These are phyloP conservation scores for Patella pellucida DNA, from an alignment of 2,888 invertebrate species.

Conservation along the genomic window DNA sequence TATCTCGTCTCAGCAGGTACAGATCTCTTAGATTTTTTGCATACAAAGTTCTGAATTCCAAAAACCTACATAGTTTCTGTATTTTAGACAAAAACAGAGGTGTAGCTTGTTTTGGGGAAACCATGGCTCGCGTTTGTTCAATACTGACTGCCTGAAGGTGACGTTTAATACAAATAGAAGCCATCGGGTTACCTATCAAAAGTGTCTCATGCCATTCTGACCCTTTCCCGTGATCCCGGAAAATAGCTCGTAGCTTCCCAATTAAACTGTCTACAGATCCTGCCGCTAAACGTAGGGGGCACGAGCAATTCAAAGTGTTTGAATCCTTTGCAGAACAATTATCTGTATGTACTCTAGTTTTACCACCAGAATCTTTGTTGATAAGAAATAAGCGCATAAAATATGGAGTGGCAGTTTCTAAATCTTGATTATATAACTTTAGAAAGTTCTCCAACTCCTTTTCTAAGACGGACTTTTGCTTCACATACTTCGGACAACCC, in stretches of 20 bases:
- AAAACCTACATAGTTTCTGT: neutral
- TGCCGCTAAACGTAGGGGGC: neutral
- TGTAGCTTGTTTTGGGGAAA: neutral
- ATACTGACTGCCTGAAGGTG: neutral
- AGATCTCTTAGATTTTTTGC: neutral
- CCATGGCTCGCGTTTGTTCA: neutral
- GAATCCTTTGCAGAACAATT: neutral
- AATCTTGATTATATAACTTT: neutral
- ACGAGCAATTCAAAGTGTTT: neutral
- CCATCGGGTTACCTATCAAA: neutral
- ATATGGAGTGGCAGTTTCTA: neutral
- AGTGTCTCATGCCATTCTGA: neutral
- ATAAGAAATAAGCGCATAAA: neutral
- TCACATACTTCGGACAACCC: neutral
- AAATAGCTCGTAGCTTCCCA: neutral
- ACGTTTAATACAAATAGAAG: neutral
- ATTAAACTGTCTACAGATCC: neutral
- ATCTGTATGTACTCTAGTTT: neutral
- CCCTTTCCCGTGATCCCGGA: neutral
- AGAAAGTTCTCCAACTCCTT: neutral
- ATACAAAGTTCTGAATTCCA: neutral
- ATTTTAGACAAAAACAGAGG: neutral
- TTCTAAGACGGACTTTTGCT: neutral
- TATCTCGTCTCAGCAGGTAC: neutral
- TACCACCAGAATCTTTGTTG: neutral